phyloP scores from a whole-genome alignment of 2,797 vertebrate genomes.

The Margarornis squamiger region DNA sequence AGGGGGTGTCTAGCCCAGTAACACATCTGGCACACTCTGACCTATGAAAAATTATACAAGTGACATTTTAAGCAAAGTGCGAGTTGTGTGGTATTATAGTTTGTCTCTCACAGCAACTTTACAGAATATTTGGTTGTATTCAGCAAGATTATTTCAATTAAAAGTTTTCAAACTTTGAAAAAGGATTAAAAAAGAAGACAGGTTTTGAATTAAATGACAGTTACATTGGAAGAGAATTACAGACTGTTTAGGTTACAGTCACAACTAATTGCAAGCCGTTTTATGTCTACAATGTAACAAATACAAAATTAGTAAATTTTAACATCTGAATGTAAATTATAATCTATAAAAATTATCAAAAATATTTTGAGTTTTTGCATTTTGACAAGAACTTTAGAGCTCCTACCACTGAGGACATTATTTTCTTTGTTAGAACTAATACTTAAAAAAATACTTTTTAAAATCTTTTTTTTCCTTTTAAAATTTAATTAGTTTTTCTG shows the following conservation, averaged over 20 bases:
- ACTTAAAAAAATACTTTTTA: too few relatives aligned
- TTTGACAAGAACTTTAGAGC: too few relatives aligned
- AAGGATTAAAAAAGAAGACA: neutral
- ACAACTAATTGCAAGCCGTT: neutral
- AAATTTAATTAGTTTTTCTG: too few relatives aligned
- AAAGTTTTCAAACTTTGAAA: neutral
- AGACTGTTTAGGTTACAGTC: neutral
- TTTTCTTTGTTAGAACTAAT: too few relatives aligned
- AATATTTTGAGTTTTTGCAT: too few relatives aligned
- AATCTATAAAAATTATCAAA: too few relatives aligned
- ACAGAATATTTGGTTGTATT: neutral
- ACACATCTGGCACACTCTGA: neutral
- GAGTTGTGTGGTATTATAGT: neutral
- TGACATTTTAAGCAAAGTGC: neutral
- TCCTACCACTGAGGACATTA: too few relatives aligned
- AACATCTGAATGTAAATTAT: too few relatives aligned
- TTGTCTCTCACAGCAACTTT: neutral
- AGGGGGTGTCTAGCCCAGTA: neutral
- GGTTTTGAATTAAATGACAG: neutral
- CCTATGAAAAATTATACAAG: neutral
- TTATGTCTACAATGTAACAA: neutral
- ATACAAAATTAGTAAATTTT: neutral
- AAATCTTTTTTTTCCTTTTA: too few relatives aligned
- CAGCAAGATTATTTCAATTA: neutral
- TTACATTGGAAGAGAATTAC: too few relatives aligned